Evolutionary conservation across 1,140 invertebrate genomes (phyloP), one percentile per base, ranked within the genome.

Genomic region (Cyrtorhinus lividipennis): DNA sequence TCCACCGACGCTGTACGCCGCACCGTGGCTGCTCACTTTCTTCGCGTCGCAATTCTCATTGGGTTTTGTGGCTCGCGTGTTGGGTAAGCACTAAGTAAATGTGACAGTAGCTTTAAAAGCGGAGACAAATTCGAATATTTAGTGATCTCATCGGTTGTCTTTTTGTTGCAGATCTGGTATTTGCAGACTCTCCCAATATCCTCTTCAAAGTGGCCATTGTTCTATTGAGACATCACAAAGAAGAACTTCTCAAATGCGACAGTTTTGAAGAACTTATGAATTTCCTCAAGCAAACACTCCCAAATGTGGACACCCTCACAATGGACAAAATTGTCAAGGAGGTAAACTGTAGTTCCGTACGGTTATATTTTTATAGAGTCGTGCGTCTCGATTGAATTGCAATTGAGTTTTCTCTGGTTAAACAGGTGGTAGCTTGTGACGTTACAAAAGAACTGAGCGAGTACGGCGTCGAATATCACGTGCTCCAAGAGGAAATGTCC

Each of bases 11-110:
- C 75, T 97, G 12, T 98, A 96, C 73, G 92, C 93, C 1, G 92
- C 94, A 0, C 92, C 93, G 0, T 98, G 93, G 93, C 86, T 97
- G 67, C 78, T 97, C 0, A 98, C 94, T 0, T 76, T 97, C 12
- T 98, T 96, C 77, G 92, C 93, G 15, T 95, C 93, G 20, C 92
- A 95, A 75, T 97, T 96, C 74, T 89, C 92, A 0, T 74, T 97
- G n/a, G 93, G 91, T 13, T 95, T 96, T 76, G 92, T 96, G 15
- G 85, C 91, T 0, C 80, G 93, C 65, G 87, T 96, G 1, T 94
- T 95, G 74, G 93, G 90, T 92, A 38, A 38, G 15, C n/a, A n/a
- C n/a, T 38, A 38, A 15, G 30, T 8, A 38, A 38, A 38, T n/a
- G n/a, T n/a, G n/a, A n/a, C n/a, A 38, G 30, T 38, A 8, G 30